Conservation (phyloP, 2,113 vertebrate genomes). For the Chauna torquata region DNA sequence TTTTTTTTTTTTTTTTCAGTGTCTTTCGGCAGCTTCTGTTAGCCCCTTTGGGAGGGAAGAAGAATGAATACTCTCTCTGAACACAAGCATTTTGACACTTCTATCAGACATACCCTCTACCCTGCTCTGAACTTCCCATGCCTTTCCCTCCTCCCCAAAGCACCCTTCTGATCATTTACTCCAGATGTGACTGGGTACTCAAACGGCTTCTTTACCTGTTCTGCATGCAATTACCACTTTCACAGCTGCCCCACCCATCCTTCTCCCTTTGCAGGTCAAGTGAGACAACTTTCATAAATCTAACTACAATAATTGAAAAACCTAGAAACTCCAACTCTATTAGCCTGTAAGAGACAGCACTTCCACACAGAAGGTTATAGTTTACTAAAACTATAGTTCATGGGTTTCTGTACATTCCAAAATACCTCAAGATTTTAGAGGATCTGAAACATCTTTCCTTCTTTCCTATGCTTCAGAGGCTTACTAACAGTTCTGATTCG, state of each 20-base stretch:
- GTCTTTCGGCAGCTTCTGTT: not conserved
- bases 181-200: not conserved
- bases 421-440: not conserved
- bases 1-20: too few species aligned
- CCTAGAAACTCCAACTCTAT: not conserved
- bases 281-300: not conserved
- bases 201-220: not conserved
- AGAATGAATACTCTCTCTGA: not conserved
- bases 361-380: not conserved
- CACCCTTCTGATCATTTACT: not conserved
- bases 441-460: not conserved
- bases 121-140: not conserved
- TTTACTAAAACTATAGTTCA: not conserved
- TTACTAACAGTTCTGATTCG: not conserved
- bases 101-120: not conserved
- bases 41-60: not conserved
- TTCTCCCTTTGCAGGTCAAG: not conserved
- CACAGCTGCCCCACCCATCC: accelerated
- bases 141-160: not conserved
- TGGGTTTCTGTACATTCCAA: not conserved
- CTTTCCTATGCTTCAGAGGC: not conserved
- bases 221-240: accelerated
- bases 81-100: not conserved
- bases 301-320: not conserved
- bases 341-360: not conserved